Evolutionary conservation across 2,888 invertebrate genomes (phyloP).

Genomic region (Epistrophella euchroma): DNA sequence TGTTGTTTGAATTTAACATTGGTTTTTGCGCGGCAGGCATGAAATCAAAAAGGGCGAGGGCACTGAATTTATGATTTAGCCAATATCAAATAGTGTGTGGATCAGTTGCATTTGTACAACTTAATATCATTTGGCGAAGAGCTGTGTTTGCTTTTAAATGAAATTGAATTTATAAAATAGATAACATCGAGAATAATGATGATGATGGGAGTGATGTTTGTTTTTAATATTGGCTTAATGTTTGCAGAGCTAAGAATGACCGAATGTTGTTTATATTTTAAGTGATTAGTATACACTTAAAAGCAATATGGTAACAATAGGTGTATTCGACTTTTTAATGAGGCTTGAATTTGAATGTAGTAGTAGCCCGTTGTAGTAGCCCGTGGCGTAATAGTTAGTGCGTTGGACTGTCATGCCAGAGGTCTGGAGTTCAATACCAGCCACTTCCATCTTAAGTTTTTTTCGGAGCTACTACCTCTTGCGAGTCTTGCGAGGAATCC

Average conservation of each 20-base stretch:
- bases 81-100: constrained; percentile 15
- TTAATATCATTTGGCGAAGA: constrained; percentile 11
- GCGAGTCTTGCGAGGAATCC: too few relatives aligned
- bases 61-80: constrained; percentile 31
- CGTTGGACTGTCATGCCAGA: too few relatives aligned
- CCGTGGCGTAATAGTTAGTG: too few relatives aligned
- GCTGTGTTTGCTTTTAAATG: constrained; percentile 51
- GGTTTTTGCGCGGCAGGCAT: constrained; percentile 3
- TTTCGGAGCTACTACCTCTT: too few relatives aligned
- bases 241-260: neutral
- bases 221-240: constrained; percentile 16
- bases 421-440: too few relatives aligned
- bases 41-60: neutral
- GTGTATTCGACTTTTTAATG: too few relatives aligned
- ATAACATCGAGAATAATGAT: neutral
- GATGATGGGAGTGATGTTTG: constrained; percentile 28
- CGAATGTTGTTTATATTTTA: constrained; percentile 1
- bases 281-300: too few relatives aligned
- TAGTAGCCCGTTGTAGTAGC: too few relatives aligned
- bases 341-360: neutral
- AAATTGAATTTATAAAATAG: constrained; percentile 51
- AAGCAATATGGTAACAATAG: too few relatives aligned
- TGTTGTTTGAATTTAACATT: constrained; percentile 15
- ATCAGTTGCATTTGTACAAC: constrained; percentile 12
- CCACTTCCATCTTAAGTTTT: too few relatives aligned